Evolutionary conservation across 2,113 vertebrate genomes (phyloP).

Genomic region (Rhinolophus ferrumequinum): DNA sequence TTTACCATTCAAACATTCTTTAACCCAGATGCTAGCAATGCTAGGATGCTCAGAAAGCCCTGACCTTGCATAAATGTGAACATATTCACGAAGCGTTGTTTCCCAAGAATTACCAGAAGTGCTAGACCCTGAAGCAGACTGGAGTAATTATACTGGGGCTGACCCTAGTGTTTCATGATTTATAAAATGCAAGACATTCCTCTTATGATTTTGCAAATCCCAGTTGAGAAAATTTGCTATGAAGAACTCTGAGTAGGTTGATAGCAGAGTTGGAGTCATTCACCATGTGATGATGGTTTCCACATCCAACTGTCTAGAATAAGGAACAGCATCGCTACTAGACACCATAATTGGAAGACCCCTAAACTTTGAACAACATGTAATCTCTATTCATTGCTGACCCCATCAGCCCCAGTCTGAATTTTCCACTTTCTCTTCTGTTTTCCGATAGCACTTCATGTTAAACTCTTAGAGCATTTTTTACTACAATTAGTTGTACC

Average conservation of each 20-base stretch:
- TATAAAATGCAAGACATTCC: neutral
- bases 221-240: neutral
- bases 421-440: neutral
- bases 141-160: neutral
- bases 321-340: neutral
- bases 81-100: neutral
- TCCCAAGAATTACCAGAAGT: neutral
- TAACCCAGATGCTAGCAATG: neutral
- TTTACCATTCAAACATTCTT: neutral
- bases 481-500: neutral
- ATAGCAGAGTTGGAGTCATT: neutral
- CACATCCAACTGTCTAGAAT: neutral
- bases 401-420: neutral
- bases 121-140: neutral
- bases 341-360: neutral
- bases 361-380: neutral
- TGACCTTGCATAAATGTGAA: neutral
- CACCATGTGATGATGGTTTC: neutral
- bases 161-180: neutral
- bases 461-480: neutral
- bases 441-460: neutral
- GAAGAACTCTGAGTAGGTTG: neutral
- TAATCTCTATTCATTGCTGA: neutral
- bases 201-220: neutral
- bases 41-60: neutral